Percentiles rank a stretch among this genome's conserved stretches.
These are phyloP conservation scores for Sigmodon hispidus DNA, from an alignment of 2,113 vertebrate genomes.

Conservation along the genomic window DNA sequence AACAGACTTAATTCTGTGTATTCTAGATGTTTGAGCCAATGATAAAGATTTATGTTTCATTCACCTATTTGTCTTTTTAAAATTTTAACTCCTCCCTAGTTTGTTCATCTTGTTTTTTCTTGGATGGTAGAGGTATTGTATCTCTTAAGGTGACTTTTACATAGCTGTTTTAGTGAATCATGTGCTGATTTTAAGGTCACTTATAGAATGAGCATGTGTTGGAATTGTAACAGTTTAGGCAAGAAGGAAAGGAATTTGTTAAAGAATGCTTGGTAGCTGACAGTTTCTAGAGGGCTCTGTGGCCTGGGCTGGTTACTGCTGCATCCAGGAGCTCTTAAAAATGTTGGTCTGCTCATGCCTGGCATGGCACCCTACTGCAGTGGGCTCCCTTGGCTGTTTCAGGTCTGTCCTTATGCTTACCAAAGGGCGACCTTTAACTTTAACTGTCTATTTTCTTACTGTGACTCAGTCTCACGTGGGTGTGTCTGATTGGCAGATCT, in stretches of 20 bases:
- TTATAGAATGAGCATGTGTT: neutral
- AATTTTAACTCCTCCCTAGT: neutral
- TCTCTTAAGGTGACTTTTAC: neutral
- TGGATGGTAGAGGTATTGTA: neutral
- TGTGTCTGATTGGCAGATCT: neutral
- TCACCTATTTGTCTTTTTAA: neutral
- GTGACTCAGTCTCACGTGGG: conserved; percentile 11
- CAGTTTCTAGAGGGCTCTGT: neutral
- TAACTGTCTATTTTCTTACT: neutral
- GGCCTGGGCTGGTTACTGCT: neutral
- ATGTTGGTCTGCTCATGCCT: neutral
- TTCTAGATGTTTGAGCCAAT: conserved; percentile 34
- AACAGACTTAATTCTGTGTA: neutral
- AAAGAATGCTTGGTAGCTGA: neutral
- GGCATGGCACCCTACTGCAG: neutral
- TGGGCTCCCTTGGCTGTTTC: neutral
- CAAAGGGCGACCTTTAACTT: conserved; percentile 19
- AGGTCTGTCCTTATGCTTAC: neutral
- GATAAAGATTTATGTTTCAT: conserved; percentile 22
- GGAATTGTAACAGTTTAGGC: neutral
- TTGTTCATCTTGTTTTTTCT: neutral
- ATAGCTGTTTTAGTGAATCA: neutral
- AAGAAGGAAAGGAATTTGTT: neutral
- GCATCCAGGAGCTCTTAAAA: neutral
- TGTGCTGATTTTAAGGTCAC: neutral